Conservation (phyloP, 2,113 vertebrate genomes). For the Platysteira castanea region DNA sequence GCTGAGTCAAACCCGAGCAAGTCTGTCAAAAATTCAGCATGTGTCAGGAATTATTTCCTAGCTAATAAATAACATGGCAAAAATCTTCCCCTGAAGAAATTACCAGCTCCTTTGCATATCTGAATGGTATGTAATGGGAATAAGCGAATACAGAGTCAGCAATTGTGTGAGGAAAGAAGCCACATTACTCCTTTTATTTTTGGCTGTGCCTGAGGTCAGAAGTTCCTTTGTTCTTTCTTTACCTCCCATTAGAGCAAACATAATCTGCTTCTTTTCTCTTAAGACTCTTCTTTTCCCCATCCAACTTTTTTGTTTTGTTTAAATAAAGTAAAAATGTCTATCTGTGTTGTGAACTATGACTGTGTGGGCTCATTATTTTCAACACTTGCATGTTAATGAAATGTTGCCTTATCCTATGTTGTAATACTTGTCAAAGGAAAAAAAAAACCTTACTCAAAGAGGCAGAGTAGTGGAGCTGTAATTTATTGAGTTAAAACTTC, state of each 20-base stretch:
- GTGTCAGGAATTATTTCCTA: constrained; percentile 24
- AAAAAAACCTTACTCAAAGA: background rate
- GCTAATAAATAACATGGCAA: background rate
- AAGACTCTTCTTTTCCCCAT: background rate
- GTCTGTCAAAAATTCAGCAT: constrained; percentile 3
- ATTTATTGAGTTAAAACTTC: background rate
- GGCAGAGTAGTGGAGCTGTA: background rate
- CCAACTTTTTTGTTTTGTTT: background rate
- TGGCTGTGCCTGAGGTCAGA: constrained; percentile 43
- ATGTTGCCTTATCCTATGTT: background rate
- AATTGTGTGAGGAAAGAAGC: background rate
- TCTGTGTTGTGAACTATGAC: background rate
- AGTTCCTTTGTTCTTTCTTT: constrained; percentile 51
- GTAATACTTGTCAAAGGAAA: background rate
- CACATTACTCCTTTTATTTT: constrained; percentile 38
- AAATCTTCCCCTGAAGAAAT: constrained; percentile 50
- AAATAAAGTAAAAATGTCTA: background rate
- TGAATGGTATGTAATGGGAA: background rate
- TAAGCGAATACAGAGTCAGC: constrained; percentile 17
- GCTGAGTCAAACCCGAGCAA: constrained; percentile 25
- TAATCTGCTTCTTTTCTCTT: background rate
- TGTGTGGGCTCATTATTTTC: background rate
- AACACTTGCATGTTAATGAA: constrained; percentile 13
- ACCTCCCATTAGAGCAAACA: constrained; percentile 37
- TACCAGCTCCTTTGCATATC: background rate